Base-by-base conservation (phyloP, 2,888 invertebrate species). In the Hypsopygia costalis region DNA sequence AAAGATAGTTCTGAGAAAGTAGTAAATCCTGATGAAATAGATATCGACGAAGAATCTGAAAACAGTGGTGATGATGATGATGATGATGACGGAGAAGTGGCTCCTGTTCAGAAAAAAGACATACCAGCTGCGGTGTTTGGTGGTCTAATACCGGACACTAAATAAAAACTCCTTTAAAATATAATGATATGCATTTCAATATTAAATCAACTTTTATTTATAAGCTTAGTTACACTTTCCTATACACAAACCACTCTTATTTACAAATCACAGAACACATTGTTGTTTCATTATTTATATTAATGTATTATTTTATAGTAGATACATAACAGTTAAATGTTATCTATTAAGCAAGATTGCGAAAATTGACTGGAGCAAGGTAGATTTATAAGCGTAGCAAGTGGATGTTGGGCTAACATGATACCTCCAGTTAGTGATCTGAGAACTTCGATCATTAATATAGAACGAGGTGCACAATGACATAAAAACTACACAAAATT, bases 121-220 rank as follows among this genome's bases (percentile, higher is more conserved):
- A 92, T 98, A 51, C 98, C 98, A 25, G 91, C 94, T 32, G 94
- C 97, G 81, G 97, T 98, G 1, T 98, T 98, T 90, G 98, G 98
- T 45, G 92, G 95, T 52, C 89, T 97, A 49, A 71, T 88, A 6
- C 56, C 83, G 37, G 72, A 72, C 34, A 57, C 54, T 46, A 62
- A 69, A 42, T 65, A 54, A 58, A 47, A 43, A 43, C 38, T 25
- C 46, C 38, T 32, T 33, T 30, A 42, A 38, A 43, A 6, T 29
- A 44, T 37, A 44, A 52, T 38, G 49, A 51, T 43, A 41, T 34
- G 30, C 10, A 46, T 40, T 43, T 47, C 41, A 55, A 40, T 64
- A 70, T 67, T 72, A 72, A 70, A 74, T 64, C 67, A 71, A 64
- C 62, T 65, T 69, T 76, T 67, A 69, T 68, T 73, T 42, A 43